phyloP scores from a whole-genome alignment of 2,113 vertebrate species.

The Scomber scombrus region DNA sequence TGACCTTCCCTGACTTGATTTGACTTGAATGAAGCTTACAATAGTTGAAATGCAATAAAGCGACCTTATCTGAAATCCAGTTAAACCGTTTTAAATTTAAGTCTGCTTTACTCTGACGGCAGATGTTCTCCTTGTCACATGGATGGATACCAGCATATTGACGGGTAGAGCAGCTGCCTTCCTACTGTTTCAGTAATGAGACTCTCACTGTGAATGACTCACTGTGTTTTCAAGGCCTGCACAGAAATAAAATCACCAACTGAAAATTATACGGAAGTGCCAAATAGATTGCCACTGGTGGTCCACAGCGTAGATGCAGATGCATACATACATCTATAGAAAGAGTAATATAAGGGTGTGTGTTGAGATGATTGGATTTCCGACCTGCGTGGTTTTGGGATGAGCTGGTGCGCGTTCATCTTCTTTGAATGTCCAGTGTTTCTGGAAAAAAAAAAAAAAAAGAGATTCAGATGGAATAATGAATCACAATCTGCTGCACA shows the following conservation, averaged over 20 bases:
- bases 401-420: constrained; percentile 88
- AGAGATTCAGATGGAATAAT: constrained; percentile 71
- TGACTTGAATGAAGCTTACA: not conserved
- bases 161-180: constrained; percentile 37
- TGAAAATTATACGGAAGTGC: constrained; percentile 12
- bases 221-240: constrained; percentile 39
- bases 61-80: not conserved
- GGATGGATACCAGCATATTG: constrained; percentile 29
- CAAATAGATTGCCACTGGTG: constrained; percentile 3
- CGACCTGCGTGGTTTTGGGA: constrained; percentile 93
- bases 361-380: constrained; percentile 66
- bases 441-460: constrained; percentile 85
- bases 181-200: constrained; percentile 45
- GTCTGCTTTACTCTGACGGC: not conserved
- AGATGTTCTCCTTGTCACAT: constrained; percentile 26
- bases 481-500: constrained; percentile 18
- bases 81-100: not conserved
- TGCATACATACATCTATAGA: too few relatives aligned
- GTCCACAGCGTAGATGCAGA: not conserved
- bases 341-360: not conserved
- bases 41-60: not conserved
- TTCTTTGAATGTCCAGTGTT: constrained; percentile 91
- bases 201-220: constrained; percentile 56
- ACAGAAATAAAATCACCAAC: constrained; percentile 35
- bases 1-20: not conserved